These are phyloP conservation scores for Zaprionus ghesquierei DNA, from an alignment of 1,140 invertebrate genomes.

Conservation along the genomic window DNA sequence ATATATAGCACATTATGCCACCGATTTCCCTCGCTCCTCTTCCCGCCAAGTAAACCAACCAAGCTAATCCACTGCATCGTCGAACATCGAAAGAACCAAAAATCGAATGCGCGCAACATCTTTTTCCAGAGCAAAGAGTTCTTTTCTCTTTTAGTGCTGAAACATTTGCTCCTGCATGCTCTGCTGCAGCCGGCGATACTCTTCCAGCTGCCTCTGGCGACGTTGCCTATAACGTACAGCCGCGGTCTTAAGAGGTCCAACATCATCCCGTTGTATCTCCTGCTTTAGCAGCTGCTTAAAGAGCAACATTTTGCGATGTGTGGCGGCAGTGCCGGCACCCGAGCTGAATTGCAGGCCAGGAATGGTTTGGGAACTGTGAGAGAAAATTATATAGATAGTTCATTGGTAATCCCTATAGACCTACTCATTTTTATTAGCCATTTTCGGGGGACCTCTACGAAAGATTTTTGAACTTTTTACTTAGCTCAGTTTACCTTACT, in stretches of 20 bases:
- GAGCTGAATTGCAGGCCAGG: constrained; percentile 48
- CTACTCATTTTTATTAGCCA: neutral
- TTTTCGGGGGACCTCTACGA: neutral
- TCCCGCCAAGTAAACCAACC: neutral
- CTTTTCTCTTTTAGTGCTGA: neutral
- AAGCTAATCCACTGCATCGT: neutral
- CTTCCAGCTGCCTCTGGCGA: neutral
- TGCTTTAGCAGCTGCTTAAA: constrained; percentile 38
- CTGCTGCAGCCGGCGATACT: neutral
- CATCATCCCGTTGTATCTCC: constrained; percentile 26
- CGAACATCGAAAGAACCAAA: neutral
- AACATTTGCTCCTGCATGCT: neutral
- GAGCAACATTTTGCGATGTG: constrained; percentile 56
- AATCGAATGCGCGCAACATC: neutral
- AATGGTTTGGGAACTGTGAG: neutral
- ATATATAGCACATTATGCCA: neutral
- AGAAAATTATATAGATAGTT: neutral
- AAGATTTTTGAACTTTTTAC: neutral
- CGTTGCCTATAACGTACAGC: neutral
- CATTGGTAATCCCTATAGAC: neutral
- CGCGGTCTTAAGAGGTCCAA: constrained; percentile 2
- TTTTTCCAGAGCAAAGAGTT: no score
- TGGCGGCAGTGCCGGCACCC: constrained; percentile 34
- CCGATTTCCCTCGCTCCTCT: neutral
- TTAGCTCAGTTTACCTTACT: constrained; percentile 2